These are phyloP conservation scores for Polymixis lichenea DNA, from an alignment of 2,888 invertebrate genomes.

Conservation along the genomic window DNA sequence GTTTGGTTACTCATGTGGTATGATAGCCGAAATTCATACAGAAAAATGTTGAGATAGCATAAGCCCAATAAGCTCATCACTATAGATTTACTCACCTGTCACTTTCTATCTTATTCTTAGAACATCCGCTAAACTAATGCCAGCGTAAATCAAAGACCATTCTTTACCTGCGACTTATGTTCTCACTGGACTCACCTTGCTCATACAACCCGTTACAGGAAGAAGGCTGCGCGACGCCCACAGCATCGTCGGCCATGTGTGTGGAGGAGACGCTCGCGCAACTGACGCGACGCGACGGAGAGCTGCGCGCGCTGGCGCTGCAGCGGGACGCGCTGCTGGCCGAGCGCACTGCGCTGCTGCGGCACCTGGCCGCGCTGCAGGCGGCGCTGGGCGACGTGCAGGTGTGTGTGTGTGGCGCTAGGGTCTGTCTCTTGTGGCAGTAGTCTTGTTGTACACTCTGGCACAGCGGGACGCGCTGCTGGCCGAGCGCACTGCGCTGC, in stretches of 20 bases:
- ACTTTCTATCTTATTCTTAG: too few species aligned
- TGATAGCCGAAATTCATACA: too few species aligned
- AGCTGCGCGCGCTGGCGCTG: constrained; percentile 72
- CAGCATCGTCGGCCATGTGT: constrained; percentile 61
- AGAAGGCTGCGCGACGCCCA: constrained; percentile 62
- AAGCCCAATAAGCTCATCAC: too few species aligned
- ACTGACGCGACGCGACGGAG: constrained; percentile 77
- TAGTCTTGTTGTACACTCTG: too few species aligned
- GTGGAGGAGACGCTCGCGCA: constrained; percentile 78
- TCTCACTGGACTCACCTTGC: too few species aligned
- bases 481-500: constrained; percentile 71
- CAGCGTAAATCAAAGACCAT: too few species aligned
- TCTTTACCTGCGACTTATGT: too few species aligned
- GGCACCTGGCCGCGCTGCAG: constrained; percentile 65
- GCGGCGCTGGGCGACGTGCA: constrained; percentile 73
- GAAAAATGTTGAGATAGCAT: too few species aligned
- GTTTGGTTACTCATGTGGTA: too few species aligned
- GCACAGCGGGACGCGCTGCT: constrained; percentile 66
- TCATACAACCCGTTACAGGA: constrained; percentile 55
- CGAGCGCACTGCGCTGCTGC: constrained; percentile 71
- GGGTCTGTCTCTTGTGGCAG: too few species aligned
- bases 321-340: constrained; percentile 65
- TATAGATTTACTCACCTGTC: too few species aligned
- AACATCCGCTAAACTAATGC: too few species aligned
- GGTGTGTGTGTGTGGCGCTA: constrained; percentile 46